Evolutionary conservation across 2,888 invertebrate species (phyloP).

Genomic region (Heliconius ismenius): DNA sequence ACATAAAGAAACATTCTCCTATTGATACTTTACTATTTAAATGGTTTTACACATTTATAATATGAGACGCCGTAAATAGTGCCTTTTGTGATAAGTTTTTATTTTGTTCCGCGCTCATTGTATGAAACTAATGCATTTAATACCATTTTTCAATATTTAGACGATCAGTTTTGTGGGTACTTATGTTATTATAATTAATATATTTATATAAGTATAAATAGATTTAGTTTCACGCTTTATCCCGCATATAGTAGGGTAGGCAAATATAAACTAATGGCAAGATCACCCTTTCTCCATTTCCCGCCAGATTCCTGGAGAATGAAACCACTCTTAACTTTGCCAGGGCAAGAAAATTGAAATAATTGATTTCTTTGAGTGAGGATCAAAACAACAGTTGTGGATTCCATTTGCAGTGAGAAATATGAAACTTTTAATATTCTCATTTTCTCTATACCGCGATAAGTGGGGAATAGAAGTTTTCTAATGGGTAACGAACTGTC

Average conservation of each 20-base stretch:
- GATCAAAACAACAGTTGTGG: no score
- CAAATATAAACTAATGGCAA: background rate
- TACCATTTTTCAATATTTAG: slow-evolving; percentile 75
- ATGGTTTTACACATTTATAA: slow-evolving; percentile 82
- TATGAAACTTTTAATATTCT: no score
- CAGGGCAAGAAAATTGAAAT: no score
- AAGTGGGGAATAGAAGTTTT: no score
- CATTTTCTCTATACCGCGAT: no score
- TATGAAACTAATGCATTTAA: slow-evolving; percentile 78
- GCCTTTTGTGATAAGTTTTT: slow-evolving; percentile 66
- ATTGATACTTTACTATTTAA: slow-evolving; percentile 79
- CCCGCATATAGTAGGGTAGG: background rate
- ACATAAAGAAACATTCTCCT: slow-evolving; percentile 77
- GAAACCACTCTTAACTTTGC: background rate
- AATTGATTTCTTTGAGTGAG: no score
- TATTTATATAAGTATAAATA: background rate
- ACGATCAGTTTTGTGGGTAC: slow-evolving; percentile 59
- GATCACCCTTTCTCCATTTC: no score
- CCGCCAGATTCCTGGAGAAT: background rate
- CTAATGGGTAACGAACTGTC: no score
- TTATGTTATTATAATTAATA: slow-evolving; percentile 45
- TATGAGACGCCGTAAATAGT: slow-evolving; percentile 79
- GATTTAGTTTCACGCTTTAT: background rate
- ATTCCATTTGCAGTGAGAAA: no score
- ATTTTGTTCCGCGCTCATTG: slow-evolving; percentile 74